Evolutionary conservation across 2,113 vertebrate genomes (phyloP).

Genomic region (Cranoglanis bouderius): DNA sequence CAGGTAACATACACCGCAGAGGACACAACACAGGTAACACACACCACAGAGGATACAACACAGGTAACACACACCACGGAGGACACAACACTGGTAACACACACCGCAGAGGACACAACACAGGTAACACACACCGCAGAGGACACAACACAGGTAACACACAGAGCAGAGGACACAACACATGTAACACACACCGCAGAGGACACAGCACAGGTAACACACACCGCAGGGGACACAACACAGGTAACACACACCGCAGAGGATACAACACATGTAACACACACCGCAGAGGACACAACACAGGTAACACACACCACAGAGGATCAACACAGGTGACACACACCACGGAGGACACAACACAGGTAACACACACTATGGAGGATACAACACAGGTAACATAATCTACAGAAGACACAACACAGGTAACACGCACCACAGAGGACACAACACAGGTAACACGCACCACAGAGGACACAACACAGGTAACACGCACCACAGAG

Average conservation of each 20-base stretch:
- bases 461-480: slow-evolving; percentile 21
- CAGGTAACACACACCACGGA: slow-evolving; percentile 4
- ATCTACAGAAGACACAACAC: not conserved
- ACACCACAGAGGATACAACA: not conserved
- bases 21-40: not conserved
- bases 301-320: not conserved
- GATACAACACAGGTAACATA: not conserved
- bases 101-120: not conserved
- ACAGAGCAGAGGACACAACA: too few relatives aligned
- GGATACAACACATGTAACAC: slow-evolving; percentile 15
- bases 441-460: not conserved
- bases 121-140: too few relatives aligned
- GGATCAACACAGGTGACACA: not conserved
- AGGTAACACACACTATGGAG: not conserved
- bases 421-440: not conserved
- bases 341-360: not conserved
- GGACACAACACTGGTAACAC: slow-evolving; percentile 12
- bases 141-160: too few relatives aligned
- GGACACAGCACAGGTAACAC: not conserved
- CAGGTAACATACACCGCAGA: not conserved
- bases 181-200: not conserved
- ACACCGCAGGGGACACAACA: not conserved
- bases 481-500: not conserved
- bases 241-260: not conserved
- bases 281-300: not conserved